These are phyloP conservation scores for Pedetes capensis DNA, from an alignment of 2,113 vertebrate species.

Conservation along the genomic window DNA sequence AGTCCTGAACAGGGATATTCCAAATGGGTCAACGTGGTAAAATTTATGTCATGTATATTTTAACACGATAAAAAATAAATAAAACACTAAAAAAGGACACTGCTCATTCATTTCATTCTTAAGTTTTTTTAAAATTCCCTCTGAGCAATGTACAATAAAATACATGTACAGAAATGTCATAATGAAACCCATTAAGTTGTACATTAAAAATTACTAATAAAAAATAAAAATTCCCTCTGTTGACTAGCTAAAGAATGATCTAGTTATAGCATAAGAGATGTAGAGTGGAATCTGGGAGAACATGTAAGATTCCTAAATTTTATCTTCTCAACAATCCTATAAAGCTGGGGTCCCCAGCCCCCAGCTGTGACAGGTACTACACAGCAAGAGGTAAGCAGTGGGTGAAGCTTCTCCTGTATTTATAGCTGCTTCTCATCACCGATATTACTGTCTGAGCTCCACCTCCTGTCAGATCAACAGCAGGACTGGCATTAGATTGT, in stretches of 20 bases:
- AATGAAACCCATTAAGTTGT: too few species aligned
- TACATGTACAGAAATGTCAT: too few species aligned
- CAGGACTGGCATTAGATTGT: too few species aligned
- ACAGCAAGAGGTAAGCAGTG: too few species aligned
- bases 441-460: too few species aligned
- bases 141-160: too few species aligned
- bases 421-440: too few species aligned
- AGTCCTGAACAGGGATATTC: not conserved
- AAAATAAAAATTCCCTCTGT: not conserved
- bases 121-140: not conserved
- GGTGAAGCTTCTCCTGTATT: too few species aligned
- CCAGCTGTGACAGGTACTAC: too few species aligned
- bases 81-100: not conserved
- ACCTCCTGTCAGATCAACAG: too few species aligned
- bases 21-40: not conserved
- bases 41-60: not conserved
- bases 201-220: too few species aligned
- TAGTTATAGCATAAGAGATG: not conserved
- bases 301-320: not conserved
- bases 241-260: not conserved
- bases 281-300: not conserved
- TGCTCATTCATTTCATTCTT: not conserved
- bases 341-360: too few species aligned
- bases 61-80: not conserved
- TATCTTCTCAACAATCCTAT: not conserved